phyloP scores from a whole-genome alignment of 1,140 invertebrate genomes.

The Sitobion miscanthi region DNA sequence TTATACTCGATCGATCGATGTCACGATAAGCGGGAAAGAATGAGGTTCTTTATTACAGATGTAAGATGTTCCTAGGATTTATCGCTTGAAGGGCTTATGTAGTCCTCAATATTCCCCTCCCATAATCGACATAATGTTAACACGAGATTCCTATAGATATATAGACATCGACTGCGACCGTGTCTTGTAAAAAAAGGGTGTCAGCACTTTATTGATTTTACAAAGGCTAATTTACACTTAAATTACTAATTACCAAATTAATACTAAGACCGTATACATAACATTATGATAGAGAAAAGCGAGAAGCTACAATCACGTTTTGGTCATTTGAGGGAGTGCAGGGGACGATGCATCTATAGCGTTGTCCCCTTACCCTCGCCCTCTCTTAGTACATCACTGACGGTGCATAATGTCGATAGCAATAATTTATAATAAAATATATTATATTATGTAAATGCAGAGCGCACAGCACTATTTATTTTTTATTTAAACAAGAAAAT shows the following conservation, averaged over 20 bases:
- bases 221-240: neutral
- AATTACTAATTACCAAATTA: neutral
- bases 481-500: no score
- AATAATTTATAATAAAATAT: neutral
- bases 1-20: neutral
- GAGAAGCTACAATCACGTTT: neutral
- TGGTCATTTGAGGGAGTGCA: neutral
- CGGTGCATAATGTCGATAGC: neutral
- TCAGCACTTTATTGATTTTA: neutral
- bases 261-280: neutral
- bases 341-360: neutral
- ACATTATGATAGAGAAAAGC: neutral
- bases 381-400: neutral
- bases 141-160: neutral
- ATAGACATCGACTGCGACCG: neutral
- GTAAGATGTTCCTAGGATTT: neutral
- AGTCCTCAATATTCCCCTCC: neutral
- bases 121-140: neutral
- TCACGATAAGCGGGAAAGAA: neutral
- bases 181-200: neutral
- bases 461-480: neutral
- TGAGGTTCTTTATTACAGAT: neutral
- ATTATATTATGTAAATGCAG: neutral
- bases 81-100: neutral
- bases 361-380: neutral